Base-by-base conservation (phyloP, 2,113 vertebrate genomes). In the Ammodytes marinus region DNA sequence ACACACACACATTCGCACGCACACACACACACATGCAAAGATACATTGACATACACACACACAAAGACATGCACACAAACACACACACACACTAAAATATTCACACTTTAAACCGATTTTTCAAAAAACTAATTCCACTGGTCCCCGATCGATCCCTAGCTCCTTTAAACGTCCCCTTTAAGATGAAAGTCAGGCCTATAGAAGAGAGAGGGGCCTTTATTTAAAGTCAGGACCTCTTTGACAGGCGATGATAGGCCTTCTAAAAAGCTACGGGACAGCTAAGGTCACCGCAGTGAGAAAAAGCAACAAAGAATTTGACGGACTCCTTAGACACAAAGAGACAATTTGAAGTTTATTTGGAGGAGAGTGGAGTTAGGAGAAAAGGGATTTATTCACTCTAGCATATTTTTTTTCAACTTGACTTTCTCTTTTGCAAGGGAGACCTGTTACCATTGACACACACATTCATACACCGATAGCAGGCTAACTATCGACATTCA, bases 221-320 rank as follows among this genome's bases (percentile, higher is more conserved):
- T 83, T 17, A 8, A 81, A 81, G 79, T 80, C 71, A 2, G 35
- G 64, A 68, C 70, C 70, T 79, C 74, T 85, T 52, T 82, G 86
- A 86, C 77, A 78, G 69, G n/a, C 79, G 78, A 53, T 64, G 86
- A 80, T 27, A 79, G 76, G 77, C 74, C 82, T 88, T 93, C 64
- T 27, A 27, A 90, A 78, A 91, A 46, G 77, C 15, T 57, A 45
- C 27, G 40, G 8, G 8, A 74, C 76, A 77, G 53, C 37, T 3
- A 83, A 92, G 92, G 92, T 90, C 90, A 74, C 52, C 63, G 4
- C 37, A 47, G 75, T 5, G 42, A 67, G 77, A 65, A 69, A 66
- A 14, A 84, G 67, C 54, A 57, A 86, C 80, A 90, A 84, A 88
- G 79, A 39, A 35, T 64, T 5, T 37, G 9, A 67, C 9, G 0